Conservation (phyloP, 2,113 vertebrate species). For the Alexandromys fortis region DNA sequence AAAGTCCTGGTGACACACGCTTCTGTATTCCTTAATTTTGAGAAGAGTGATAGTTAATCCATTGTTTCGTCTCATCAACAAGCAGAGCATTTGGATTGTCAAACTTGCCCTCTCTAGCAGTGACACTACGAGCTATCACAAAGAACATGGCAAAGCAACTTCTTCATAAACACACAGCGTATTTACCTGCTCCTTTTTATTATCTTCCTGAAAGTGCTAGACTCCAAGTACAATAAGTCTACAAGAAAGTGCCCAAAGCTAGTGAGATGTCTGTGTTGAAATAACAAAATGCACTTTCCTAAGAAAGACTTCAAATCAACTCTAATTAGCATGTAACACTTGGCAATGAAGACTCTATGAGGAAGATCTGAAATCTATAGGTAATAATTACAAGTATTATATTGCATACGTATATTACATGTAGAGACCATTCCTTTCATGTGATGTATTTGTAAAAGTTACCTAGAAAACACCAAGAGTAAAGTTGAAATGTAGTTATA, state of each 20-base stretch:
- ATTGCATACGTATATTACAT: background rate
- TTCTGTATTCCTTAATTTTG: conserved; percentile 81
- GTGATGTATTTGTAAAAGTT: background rate
- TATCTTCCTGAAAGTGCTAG: conserved; percentile 42
- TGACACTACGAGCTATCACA: conserved; percentile 44
- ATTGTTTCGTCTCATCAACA: conserved; percentile 51
- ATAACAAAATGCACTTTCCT: conserved; percentile 15
- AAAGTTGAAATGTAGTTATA: background rate
- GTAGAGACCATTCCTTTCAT: too few relatives aligned
- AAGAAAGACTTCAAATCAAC: background rate
- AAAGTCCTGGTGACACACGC: conserved; percentile 74
- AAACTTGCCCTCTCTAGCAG: conserved; percentile 66
- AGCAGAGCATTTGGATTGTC: conserved; percentile 76
- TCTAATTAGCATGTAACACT: background rate
- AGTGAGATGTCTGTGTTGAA: conserved; percentile 55
- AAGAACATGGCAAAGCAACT: conserved; percentile 65
- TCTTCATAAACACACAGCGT: conserved; percentile 71
- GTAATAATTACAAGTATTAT: background rate
- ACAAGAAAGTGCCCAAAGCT: conserved; percentile 50
- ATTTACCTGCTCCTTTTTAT: conserved; percentile 51
- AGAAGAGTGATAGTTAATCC: conserved; percentile 72
- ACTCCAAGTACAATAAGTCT: conserved; percentile 51
- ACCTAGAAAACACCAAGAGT: background rate
- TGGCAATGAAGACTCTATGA: background rate
- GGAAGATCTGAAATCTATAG: background rate